Base-by-base conservation (phyloP, 2,797 vertebrate genomes). In the Salarias fasciatus region DNA sequence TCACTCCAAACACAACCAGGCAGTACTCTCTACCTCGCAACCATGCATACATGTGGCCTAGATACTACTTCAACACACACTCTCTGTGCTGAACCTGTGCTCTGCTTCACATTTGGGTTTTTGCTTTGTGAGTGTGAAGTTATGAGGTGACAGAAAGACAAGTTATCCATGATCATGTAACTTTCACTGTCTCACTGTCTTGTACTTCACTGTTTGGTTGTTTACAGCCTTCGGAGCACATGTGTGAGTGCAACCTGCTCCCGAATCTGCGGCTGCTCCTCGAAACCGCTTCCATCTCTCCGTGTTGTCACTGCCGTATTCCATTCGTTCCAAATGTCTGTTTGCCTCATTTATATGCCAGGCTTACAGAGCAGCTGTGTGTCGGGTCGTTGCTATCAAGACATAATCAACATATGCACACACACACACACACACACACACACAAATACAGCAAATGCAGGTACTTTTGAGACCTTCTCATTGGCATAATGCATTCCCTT, bases 1-100 rank as follows among this genome's bases (percentile, higher is more conserved):
- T 65, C 14, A 82, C 85, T 91, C 87, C 89, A 90, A 88, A 88
- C 90, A 89, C 86, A 91, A 90, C 87, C 82, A 86, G 82, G 86
- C 85, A 84, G 71, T 76, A 86, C 88, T 87, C 77, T 85, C 72
- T 87, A 87, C 77, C 85, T 87, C 82, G 48, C 78, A 86, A 85
- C 83, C 82, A 60, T 86, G 74, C 78, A 84, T 86, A 84, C 77
- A 87, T 81, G 70, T 83, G 84, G 82, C 82, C 76, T 82, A 73
- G 64, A 88, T 84, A 87, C 79, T 44, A 51, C 66, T 48, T 45
- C 57, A 78, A 70, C 75, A 49, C 63, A 53, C 82, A 70, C 33
- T 52, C 11, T n/a, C 18, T 33, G 30, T n/a, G 29, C 63, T 65
- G 63, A 63, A 63, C 42, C 41, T 42, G 53, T 1, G 9, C 49